These are phyloP conservation scores for Hydraecia micacea DNA, from an alignment of 2,888 invertebrate genomes.

Conservation along the genomic window DNA sequence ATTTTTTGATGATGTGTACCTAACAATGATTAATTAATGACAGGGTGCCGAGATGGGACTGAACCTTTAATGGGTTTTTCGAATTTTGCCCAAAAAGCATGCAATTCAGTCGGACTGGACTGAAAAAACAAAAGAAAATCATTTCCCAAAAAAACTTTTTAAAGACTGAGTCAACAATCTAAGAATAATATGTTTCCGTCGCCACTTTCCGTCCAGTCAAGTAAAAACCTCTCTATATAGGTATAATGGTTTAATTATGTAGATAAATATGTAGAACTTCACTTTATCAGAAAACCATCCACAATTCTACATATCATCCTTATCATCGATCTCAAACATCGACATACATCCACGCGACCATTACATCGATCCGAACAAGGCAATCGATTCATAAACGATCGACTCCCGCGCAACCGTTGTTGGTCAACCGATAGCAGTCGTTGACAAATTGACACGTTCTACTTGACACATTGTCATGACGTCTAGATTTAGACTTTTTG, in stretches of 20 bases:
- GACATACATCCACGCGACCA: conserved; percentile 37
- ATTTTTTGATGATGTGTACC: too few species aligned
- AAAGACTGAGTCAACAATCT: too few species aligned
- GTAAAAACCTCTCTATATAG: neutral
- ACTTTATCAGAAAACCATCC: conserved; percentile 9
- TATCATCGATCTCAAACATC: conserved; percentile 46
- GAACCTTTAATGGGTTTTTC: too few species aligned
- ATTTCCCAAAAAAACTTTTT: too few species aligned
- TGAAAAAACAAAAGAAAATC: too few species aligned
- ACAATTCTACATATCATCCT: conserved; percentile 26
- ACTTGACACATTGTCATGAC: conserved; percentile 59
- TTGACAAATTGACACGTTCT: conserved; percentile 74
- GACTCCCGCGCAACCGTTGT: conserved; percentile 65
- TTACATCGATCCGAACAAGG: conserved; percentile 56
- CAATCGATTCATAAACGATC: conserved; percentile 72
- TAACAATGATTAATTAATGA: too few species aligned
- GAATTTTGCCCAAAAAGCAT: too few species aligned
- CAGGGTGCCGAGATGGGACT: too few species aligned
- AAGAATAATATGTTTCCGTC: too few species aligned
- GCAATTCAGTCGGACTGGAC: too few species aligned
- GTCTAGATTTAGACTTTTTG: conserved; percentile 44
- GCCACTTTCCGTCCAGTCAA: neutral
- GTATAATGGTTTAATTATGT: too few species aligned
- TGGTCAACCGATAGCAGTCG: conserved; percentile 67
- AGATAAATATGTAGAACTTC: neutral